Evolutionary conservation across 2,888 invertebrate genomes (phyloP).

Genomic region (Drosophila rellima): DNA sequence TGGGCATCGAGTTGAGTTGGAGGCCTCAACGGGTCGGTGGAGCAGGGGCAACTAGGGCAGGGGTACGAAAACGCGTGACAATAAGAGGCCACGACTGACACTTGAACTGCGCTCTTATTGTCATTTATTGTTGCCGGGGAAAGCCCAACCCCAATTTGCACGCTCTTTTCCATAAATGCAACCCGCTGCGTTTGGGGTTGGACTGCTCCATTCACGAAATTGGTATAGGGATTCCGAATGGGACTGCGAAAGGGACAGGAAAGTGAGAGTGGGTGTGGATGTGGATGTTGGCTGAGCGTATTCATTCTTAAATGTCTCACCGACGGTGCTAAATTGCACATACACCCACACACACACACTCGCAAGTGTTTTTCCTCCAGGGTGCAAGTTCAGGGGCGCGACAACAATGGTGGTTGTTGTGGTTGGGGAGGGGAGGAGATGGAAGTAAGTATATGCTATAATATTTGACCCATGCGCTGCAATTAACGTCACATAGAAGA

Average conservation of each 20-base stretch:
- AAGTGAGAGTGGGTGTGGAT: not conserved
- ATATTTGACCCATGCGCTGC: slow-evolving; percentile 76
- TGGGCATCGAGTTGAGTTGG: slow-evolving; percentile 65
- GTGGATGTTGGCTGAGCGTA: slow-evolving; percentile 6
- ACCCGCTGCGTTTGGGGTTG: slow-evolving; percentile 55
- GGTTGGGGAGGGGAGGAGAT: slow-evolving; percentile 11
- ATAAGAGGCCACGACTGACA: slow-evolving; percentile 80
- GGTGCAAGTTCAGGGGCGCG: slow-evolving; percentile 38
- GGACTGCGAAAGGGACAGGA: slow-evolving; percentile 24
- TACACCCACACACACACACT: slow-evolving; percentile 36
- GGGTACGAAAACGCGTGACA: slow-evolving; percentile 74
- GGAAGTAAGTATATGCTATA: slow-evolving; percentile 58
- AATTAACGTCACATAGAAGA: slow-evolving; percentile 73
- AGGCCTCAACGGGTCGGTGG: not conserved
- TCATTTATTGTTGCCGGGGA: slow-evolving; percentile 74
- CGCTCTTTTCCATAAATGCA: slow-evolving; percentile 74
- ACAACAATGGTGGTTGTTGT: slow-evolving; percentile 17
- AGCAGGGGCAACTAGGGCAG: slow-evolving; percentile 9
- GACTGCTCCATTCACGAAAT: slow-evolving; percentile 38
- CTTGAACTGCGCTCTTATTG: slow-evolving; percentile 81
- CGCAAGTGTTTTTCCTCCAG: slow-evolving; percentile 58
- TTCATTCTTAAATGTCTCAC: slow-evolving; percentile 60
- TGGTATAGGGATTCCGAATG: slow-evolving; percentile 34
- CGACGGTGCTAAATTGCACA: slow-evolving; percentile 83
- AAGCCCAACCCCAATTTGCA: slow-evolving; percentile 76